phyloP scores from a whole-genome alignment of 2,888 invertebrate genomes.

The Nomada ruficornis region DNA sequence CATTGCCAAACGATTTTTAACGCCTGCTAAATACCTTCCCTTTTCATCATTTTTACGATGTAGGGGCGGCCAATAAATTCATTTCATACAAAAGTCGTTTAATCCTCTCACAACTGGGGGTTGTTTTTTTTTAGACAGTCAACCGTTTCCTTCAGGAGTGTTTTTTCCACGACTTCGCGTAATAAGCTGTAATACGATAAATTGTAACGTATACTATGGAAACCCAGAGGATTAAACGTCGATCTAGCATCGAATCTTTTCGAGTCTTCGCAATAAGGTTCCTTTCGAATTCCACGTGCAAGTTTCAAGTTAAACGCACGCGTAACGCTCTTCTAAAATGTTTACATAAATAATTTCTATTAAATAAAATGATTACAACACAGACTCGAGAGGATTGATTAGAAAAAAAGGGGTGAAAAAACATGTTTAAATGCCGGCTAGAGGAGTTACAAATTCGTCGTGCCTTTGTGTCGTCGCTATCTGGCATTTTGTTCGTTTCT shows the following conservation, averaged over 20 bases:
- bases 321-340: not conserved
- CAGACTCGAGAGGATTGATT: slow-evolving; percentile 32
- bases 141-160: slow-evolving; percentile 11
- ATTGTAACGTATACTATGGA: slow-evolving; percentile 11
- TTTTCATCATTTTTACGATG: slow-evolving; percentile 50
- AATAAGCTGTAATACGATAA: slow-evolving; percentile 30
- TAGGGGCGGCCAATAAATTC: slow-evolving; percentile 12
- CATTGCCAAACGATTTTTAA: slow-evolving; percentile 52
- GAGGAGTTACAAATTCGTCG: slow-evolving; percentile 64
- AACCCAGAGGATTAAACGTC: slow-evolving; percentile 48
- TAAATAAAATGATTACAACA: not conserved
- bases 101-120: slow-evolving; percentile 35
- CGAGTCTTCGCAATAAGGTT: slow-evolving; percentile 25
- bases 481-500: slow-evolving; percentile 73
- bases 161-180: slow-evolving; percentile 56
- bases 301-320: slow-evolving; percentile 22
- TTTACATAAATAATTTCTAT: not conserved
- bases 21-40: slow-evolving; percentile 45
- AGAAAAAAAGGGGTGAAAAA: slow-evolving; percentile 4
- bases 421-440: slow-evolving; percentile 53
- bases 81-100: slow-evolving; percentile 28
- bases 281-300: not conserved
- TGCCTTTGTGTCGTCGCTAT: slow-evolving; percentile 77
- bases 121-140: slow-evolving; percentile 25
- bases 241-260: slow-evolving; percentile 31